These are phyloP conservation scores for Neelides sp. DNA, from an alignment of 1,140 invertebrate genomes.

Conservation along the genomic window DNA sequence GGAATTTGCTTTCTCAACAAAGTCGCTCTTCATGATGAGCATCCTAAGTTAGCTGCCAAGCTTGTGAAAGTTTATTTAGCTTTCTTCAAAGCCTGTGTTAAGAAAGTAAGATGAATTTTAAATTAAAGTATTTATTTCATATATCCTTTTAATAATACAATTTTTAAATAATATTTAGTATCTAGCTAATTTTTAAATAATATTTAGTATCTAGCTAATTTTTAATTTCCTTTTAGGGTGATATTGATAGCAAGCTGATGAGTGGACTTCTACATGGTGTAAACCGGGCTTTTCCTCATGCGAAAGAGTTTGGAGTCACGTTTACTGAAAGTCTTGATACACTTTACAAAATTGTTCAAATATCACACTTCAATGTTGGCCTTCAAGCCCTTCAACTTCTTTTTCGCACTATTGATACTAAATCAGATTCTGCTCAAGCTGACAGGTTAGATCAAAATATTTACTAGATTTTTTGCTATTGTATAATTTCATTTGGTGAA, in stretches of 20 bases:
- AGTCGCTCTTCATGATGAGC: constrained; percentile 55
- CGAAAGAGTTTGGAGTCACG: constrained; percentile 41
- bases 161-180: background rate
- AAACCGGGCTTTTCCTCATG: constrained; percentile 72
- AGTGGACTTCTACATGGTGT: constrained; percentile 75
- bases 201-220: constrained; percentile 8
- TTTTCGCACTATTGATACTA: constrained; percentile 59
- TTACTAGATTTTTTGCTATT: no score
- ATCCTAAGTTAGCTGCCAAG: constrained; percentile 60
- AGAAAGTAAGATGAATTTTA: constrained; percentile 43
- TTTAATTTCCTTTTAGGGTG: constrained; percentile 47
- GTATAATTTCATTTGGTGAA: background rate
- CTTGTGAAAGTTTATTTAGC: constrained; percentile 86
- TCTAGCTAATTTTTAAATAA: background rate
- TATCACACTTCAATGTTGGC: constrained; percentile 65
- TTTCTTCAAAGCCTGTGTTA: constrained; percentile 84
- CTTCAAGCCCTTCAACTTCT: constrained; percentile 77
- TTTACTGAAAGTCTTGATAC: constrained; percentile 62
- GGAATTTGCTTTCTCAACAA: constrained; percentile 81
- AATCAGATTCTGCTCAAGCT: constrained; percentile 36
- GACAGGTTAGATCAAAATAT: constrained; percentile 41
- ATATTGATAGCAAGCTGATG: constrained; percentile 84
- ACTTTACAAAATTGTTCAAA: constrained; percentile 77
- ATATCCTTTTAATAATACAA: constrained; percentile 1
- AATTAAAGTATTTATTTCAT: background rate